A percentile compares a stretch with the other conserved stretches of the same genome.
Conservation (phyloP, 1,140 invertebrate species). For the Araneus ventricosus region DNA sequence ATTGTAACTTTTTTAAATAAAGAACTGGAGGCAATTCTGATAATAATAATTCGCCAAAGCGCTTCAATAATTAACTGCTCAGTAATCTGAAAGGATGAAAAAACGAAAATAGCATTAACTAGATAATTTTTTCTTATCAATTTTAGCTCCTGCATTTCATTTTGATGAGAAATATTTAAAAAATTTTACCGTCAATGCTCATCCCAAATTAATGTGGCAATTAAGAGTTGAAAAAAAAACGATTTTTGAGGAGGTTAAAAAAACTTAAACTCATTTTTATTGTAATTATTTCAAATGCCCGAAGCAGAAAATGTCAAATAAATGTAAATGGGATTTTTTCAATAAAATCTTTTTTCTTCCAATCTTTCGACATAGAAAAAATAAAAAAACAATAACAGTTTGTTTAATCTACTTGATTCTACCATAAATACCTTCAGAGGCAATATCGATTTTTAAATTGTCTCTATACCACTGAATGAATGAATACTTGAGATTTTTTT, state of each 20-base stretch:
- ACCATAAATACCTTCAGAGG: background rate
- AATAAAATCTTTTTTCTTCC: background rate
- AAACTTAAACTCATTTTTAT: background rate
- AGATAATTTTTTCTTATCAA: background rate
- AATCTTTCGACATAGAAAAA: background rate
- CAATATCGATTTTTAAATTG: slow-evolving; percentile 5
- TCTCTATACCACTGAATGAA: background rate
- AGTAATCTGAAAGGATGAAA: background rate
- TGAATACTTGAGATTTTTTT: background rate
- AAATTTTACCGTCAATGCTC: background rate
- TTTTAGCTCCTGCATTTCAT: background rate
- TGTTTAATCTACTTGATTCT: slow-evolving; percentile 25
- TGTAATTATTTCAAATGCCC: background rate
- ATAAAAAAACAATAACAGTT: background rate
- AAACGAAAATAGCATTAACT: background rate
- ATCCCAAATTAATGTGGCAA: slow-evolving; percentile 5
- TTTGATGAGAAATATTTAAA: background rate
- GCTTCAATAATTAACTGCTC: slow-evolving; percentile 16
- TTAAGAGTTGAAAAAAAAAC: background rate
- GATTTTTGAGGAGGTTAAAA: background rate
- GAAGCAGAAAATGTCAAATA: slow-evolving; percentile 8
- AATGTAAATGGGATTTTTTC: background rate
- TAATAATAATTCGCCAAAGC: background rate
- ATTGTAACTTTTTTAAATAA: background rate
- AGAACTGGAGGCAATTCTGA: background rate